Conservation (phyloP, 2,113 vertebrate species). For the Leptobrachium ailaonicum region DNA sequence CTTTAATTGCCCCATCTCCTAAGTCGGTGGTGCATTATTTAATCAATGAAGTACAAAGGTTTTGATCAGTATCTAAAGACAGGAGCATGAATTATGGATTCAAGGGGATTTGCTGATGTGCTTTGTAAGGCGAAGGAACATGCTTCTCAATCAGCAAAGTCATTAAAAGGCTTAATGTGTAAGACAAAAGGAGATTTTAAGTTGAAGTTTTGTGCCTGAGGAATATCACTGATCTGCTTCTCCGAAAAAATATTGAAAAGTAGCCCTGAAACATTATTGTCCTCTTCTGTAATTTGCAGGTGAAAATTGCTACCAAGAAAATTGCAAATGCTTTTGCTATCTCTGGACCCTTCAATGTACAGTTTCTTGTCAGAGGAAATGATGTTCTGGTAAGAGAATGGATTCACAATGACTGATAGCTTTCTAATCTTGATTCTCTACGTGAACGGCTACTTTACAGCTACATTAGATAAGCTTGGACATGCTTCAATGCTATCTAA, state of each 20-base stretch:
- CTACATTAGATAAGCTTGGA: neutral
- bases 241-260: slow-evolving; percentile 5
- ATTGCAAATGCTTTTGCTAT: slow-evolving; percentile 90
- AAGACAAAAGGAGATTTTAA: neutral
- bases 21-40: neutral
- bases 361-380: slow-evolving; percentile 91
- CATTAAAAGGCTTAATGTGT: slow-evolving; percentile 4
- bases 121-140: neutral
- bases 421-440: neutral
- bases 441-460: neutral
- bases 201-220: neutral
- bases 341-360: slow-evolving; percentile 93
- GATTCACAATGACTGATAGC: neutral
- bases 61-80: neutral
- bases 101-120: neutral
- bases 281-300: slow-evolving; percentile 63
- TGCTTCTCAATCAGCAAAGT: slow-evolving; percentile 2
- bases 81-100: neutral
- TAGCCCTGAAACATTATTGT: slow-evolving; percentile 10
- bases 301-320: slow-evolving; percentile 85
- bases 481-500: too few relatives aligned
- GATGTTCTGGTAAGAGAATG: slow-evolving; percentile 84
- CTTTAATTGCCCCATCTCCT: neutral
- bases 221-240: neutral
- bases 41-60: slow-evolving; percentile 5